phyloP scores from a whole-genome alignment of 2,797 vertebrate species.

The Bovichtus variegatus region DNA sequence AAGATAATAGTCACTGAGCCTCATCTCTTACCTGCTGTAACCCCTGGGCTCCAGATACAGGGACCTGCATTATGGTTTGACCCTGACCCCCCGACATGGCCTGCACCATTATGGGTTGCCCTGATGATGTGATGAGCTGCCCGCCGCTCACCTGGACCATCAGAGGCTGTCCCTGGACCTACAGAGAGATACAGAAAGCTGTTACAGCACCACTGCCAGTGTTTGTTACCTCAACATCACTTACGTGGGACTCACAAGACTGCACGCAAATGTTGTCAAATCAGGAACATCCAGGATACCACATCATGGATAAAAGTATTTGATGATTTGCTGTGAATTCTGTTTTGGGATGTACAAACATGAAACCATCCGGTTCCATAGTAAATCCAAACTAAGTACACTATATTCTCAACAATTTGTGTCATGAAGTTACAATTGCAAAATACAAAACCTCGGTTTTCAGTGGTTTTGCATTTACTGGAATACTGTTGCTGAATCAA shows the following conservation, averaged over 20 bases:
- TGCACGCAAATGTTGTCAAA: conserved; percentile 25
- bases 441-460: conserved; percentile 30
- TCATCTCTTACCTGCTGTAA: conserved; percentile 91
- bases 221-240: not conserved
- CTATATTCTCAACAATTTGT: not conserved
- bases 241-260: not conserved
- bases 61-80: conserved; percentile 99
- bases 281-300: conserved; percentile 12
- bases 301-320: conserved; percentile 3
- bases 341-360: conserved; percentile 13
- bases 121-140: conserved; percentile 98
- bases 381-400: not conserved
- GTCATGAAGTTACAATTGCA: not conserved
- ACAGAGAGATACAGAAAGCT: conserved; percentile 18
- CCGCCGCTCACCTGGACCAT: conserved; percentile 99
- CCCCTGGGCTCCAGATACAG: conserved; percentile 95
- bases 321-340: conserved; percentile 8
- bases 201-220: conserved; percentile 33
- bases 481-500: not conserved
- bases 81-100: conserved; percentile 96
- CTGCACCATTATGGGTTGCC: conserved; percentile 99
- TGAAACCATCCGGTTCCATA: not conserved
- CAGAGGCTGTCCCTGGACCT: conserved; percentile 98
- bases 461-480: conserved; percentile 7
- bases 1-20: not conserved